phyloP scores from a whole-genome alignment of 2,888 invertebrate species.

The Oscheius myriophilus region DNA sequence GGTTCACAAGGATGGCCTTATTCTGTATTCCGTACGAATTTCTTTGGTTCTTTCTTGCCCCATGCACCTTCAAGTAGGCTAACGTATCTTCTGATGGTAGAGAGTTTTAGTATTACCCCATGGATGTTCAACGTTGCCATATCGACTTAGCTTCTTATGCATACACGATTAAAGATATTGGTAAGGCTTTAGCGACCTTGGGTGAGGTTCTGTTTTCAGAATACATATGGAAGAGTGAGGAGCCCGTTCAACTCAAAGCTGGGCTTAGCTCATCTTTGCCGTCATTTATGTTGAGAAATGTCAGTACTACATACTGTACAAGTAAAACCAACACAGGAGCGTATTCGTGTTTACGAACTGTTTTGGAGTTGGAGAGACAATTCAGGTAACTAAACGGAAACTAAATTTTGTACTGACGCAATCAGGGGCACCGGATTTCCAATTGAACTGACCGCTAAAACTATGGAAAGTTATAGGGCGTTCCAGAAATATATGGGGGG shows the following conservation, averaged over 20 bases:
- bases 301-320: slow-evolving; percentile 92
- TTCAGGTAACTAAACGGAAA: slow-evolving; percentile 83
- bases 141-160: slow-evolving; percentile 96
- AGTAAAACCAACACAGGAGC: slow-evolving; percentile 94
- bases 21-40: slow-evolving; percentile 77
- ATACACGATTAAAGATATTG: slow-evolving; percentile 94
- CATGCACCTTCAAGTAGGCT: slow-evolving; percentile 89
- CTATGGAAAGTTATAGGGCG: too few species aligned
- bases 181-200: slow-evolving; percentile 69
- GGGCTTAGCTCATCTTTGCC: slow-evolving; percentile 78
- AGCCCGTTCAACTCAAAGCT: slow-evolving; percentile 89
- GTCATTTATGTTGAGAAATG: slow-evolving; percentile 87
- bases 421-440: too few species aligned
- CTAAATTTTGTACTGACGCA: too few species aligned
- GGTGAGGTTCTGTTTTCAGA: slow-evolving; percentile 46
- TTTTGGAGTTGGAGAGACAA: slow-evolving; percentile 93
- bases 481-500: too few species aligned
- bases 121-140: slow-evolving; percentile 93
- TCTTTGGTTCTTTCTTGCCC: slow-evolving; percentile 93
- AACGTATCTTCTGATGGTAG: background rate
- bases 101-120: slow-evolving; percentile 75
- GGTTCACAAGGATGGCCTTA: slow-evolving; percentile 79
- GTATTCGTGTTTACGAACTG: slow-evolving; percentile 96
- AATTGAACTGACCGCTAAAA: too few species aligned
- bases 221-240: slow-evolving; percentile 90